A percentile compares a stretch with the other conserved stretches of the same genome.
These are phyloP conservation scores for Hemithea aestivaria DNA, from an alignment of 2,888 invertebrate species.

Conservation along the genomic window DNA sequence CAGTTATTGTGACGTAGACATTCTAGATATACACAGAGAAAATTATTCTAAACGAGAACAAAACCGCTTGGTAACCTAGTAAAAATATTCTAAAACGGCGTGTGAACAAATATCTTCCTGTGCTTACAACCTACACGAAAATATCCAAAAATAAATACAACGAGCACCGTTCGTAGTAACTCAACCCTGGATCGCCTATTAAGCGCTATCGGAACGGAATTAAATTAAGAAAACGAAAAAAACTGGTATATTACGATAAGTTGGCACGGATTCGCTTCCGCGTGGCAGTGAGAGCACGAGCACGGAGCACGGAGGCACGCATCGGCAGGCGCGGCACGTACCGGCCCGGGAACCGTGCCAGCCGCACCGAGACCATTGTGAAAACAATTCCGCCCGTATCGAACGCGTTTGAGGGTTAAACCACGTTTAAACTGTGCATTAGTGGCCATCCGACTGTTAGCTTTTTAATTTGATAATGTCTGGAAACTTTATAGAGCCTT, in stretches of 20 bases:
- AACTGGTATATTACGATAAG: constrained; percentile 26
- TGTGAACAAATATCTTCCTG: too few species aligned
- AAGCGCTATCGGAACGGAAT: constrained; percentile 30
- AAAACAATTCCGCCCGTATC: constrained; percentile 34
- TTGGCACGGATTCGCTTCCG: constrained; percentile 26
- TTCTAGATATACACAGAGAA: too few species aligned
- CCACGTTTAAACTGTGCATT: constrained; percentile 21
- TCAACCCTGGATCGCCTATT: constrained; percentile 27
- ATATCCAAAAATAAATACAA: constrained; percentile 2
- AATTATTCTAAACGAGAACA: too few species aligned
- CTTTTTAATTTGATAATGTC: constrained; percentile 15
- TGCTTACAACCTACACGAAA: neutral
- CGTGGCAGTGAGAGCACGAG: constrained; percentile 14
- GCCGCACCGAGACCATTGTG: constrained; percentile 23
- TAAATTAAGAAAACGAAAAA: constrained; percentile 28
- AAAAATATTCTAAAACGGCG: too few species aligned
- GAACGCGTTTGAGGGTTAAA: constrained; percentile 16
- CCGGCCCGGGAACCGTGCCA: constrained; percentile 18
- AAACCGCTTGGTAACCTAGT: too few species aligned
- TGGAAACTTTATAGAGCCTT: neutral
- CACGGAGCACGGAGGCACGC: neutral
- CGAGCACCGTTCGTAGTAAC: constrained; percentile 19
- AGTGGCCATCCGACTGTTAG: constrained; percentile 12
- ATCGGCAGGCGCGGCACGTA: constrained; percentile 29
- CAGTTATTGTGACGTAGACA: too few species aligned